phyloP scores from a whole-genome alignment of 2,113 vertebrate genomes.

The Cromileptes altivelis region DNA sequence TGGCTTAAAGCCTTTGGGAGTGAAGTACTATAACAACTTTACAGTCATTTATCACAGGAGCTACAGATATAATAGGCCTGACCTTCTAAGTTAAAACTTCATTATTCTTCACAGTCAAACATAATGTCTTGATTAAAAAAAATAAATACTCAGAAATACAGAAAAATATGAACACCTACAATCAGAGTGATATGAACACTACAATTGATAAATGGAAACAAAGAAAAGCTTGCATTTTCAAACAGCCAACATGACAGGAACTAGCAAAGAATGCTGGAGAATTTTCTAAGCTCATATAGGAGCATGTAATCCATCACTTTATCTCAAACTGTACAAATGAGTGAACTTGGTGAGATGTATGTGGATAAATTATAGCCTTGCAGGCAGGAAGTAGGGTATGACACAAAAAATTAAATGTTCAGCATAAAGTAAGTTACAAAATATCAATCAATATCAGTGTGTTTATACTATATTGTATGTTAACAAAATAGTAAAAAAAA shows the following conservation, averaged over 20 bases:
- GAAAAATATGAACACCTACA: no score
- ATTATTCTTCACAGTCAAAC: neutral
- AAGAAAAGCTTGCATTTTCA: neutral
- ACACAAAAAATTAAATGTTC: neutral
- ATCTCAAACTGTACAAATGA: neutral
- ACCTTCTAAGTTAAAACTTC: neutral
- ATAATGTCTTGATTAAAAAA: neutral
- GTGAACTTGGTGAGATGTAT: neutral
- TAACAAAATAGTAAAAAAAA: no score
- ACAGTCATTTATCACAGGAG: neutral
- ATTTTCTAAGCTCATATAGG: neutral
- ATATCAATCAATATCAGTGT: neutral
- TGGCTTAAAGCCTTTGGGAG: neutral
- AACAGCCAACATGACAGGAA: neutral
- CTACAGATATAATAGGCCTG: neutral
- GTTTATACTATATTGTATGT: no score
- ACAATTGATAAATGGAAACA: neutral
- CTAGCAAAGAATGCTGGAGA: neutral
- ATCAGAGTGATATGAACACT: neutral
- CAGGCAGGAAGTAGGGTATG: neutral
- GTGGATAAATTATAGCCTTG: neutral
- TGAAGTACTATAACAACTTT: neutral
- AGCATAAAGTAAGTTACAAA: neutral
- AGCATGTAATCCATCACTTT: neutral
- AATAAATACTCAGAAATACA: no score